Conservation (phyloP, 2,888 invertebrate genomes). For the Morinoia aosen region DNA sequence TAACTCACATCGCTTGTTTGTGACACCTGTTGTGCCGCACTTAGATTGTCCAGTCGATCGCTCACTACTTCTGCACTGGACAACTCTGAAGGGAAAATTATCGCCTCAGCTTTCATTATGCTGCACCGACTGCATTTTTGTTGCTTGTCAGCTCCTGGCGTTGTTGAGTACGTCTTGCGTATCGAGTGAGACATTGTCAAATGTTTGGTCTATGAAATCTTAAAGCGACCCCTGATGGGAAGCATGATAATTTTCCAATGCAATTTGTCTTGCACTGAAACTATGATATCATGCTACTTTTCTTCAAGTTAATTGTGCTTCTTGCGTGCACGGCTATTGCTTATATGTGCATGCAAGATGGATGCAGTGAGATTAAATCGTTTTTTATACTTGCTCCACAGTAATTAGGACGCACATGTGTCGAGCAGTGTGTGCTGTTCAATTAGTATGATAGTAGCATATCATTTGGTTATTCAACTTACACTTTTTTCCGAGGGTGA, state of each 20-base stretch:
- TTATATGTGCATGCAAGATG: not conserved
- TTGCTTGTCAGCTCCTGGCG: not conserved
- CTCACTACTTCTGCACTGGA: not conserved
- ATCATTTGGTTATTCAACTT: not conserved
- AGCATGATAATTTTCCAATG: not conserved
- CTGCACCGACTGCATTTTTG: not conserved
- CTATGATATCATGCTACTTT: not conserved
- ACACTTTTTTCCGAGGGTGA: not conserved
- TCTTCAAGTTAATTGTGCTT: not conserved
- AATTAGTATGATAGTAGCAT: not conserved
- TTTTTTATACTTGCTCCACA: not conserved
- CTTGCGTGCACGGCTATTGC: not conserved
- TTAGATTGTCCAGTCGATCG: too few species aligned
- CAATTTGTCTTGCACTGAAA: not conserved
- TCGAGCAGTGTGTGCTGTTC: not conserved
- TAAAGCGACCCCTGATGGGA: not conserved
- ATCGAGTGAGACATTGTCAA: not conserved
- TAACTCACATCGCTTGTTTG: too few species aligned
- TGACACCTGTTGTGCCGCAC: too few species aligned
- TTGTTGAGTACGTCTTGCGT: not conserved
- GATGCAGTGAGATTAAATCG: not conserved
- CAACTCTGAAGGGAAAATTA: not conserved
- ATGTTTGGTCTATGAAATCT: not conserved
- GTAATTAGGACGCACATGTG: not conserved
- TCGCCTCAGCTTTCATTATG: not conserved